Base-by-base conservation (phyloP, 1,140 invertebrate genomes). In the Chymomyza costata region DNA sequence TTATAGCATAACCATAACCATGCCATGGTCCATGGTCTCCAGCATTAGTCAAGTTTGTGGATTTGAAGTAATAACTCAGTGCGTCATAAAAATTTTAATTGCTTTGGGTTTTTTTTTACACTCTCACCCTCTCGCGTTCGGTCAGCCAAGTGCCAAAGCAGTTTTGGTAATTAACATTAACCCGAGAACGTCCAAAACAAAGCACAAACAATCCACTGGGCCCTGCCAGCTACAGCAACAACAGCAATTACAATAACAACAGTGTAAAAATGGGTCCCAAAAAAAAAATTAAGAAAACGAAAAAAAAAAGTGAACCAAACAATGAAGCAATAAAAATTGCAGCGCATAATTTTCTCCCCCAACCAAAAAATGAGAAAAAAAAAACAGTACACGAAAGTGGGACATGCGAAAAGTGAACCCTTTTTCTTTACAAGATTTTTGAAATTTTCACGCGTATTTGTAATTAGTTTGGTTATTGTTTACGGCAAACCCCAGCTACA, bases 31-130 rank as follows among this genome's bases (percentile, higher is more conserved):
- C 6, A 25, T 43, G 43, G 70, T 55, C 54, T 67, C 63, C 55
- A 66, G 55, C 67, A 78, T 78, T 78, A 78, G 68, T 80, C 74
- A 80, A 78, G 74, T 68, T 78, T 78, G 73, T 78, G 73, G 73
- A 78, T 78, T 78, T 78, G 63, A 67, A 80, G 73, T 78, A 78
- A 78, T 78, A 78, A 78, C 68, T 78, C 73, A 81, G 73, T 81
- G 74, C 73, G 73, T 78, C 73, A 78, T 78, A 78, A 78, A 78
- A 78, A 78, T 78, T 78, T 78, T 78, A 78, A 78, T 78, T 78
- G 73, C 73, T 78, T 78, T 78, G 73, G 73, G 73, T 62, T 62
- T 61, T 47, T 41, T 41, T 57, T 46, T 50, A 50, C 30, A 25
- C 44, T 56, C 11, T n/a, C n/a, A n/a, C n/a, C n/a, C n/a, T n/a